These are phyloP conservation scores for Microtus pennsylvanicus DNA, from an alignment of 2,113 vertebrate species.

Conservation along the genomic window DNA sequence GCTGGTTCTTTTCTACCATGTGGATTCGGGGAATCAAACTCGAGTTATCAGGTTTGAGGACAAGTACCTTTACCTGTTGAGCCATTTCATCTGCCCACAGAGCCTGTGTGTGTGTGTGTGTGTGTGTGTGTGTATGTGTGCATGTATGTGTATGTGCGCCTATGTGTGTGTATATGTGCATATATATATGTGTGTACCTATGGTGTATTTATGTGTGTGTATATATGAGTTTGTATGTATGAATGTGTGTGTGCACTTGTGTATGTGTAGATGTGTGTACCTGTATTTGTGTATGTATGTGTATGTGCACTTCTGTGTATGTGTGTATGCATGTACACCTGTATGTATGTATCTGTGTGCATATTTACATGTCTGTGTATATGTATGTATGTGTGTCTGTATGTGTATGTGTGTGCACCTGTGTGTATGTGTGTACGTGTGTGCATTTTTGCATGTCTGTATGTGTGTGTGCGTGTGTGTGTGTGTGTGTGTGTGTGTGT, in stretches of 20 bases:
- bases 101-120: not conserved
- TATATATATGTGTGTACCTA: too few relatives aligned
- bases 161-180: too few relatives aligned
- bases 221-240: not conserved
- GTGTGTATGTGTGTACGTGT: too few relatives aligned
- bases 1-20: not conserved
- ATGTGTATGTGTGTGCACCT: not conserved
- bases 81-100: not conserved
- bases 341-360: too few relatives aligned
- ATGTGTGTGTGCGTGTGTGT: too few relatives aligned
- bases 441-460: too few relatives aligned
- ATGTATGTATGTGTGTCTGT: too few relatives aligned
- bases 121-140: not conserved
- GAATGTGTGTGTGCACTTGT: not conserved
- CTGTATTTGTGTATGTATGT: not conserved
- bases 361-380: too few relatives aligned
- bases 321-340: too few relatives aligned
- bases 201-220: not conserved
- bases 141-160: not conserved
- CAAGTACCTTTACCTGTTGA: not conserved
- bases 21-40: not conserved
- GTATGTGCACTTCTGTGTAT: too few relatives aligned
- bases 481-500: not conserved
- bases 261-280: not conserved
- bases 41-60: not conserved